Conservation (phyloP, 37 sponge, comb jelly and placozoan species). For the Amphimedon queenslandica region DNA sequence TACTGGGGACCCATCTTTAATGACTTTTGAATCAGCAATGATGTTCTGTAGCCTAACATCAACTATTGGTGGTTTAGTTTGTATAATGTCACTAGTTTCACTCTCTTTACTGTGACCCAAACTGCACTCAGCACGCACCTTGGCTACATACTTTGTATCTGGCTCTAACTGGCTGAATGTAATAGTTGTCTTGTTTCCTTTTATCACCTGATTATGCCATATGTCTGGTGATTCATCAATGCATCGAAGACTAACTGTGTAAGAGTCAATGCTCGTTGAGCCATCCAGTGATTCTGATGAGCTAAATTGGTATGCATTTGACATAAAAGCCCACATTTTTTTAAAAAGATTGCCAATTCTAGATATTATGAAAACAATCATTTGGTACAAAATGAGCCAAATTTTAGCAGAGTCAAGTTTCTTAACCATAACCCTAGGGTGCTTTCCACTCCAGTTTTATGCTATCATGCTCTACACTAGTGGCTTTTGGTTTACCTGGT, state of each 20-base stretch:
- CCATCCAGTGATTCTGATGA: no score
- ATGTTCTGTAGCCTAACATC: neutral
- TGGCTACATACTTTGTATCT: neutral
- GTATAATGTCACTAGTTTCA: neutral
- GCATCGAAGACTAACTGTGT: neutral
- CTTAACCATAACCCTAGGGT: no score
- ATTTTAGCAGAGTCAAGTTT: no score
- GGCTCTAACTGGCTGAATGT: neutral
- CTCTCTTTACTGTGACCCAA: slow-evolving; percentile 6
- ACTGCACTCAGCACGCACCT: slow-evolving; percentile 16
- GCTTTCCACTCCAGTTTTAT: neutral
- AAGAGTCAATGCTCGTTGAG: neutral
- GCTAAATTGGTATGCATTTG: no score
- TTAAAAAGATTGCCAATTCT: no score
- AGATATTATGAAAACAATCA: no score
- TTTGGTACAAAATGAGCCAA: no score
- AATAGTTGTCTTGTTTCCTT: neutral
- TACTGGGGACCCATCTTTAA: neutral
- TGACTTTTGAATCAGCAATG: neutral
- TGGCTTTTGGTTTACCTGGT: slow-evolving; percentile 13
- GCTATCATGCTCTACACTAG: neutral
- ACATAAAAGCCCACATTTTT: no score
- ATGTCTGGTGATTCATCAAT: neutral
- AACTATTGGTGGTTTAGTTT: neutral
- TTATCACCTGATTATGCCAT: neutral